A percentile compares a stretch with the other conserved stretches of the same genome.
phyloP scores from a whole-genome alignment of 1,140 invertebrate species.

The Drosophila tristis region DNA sequence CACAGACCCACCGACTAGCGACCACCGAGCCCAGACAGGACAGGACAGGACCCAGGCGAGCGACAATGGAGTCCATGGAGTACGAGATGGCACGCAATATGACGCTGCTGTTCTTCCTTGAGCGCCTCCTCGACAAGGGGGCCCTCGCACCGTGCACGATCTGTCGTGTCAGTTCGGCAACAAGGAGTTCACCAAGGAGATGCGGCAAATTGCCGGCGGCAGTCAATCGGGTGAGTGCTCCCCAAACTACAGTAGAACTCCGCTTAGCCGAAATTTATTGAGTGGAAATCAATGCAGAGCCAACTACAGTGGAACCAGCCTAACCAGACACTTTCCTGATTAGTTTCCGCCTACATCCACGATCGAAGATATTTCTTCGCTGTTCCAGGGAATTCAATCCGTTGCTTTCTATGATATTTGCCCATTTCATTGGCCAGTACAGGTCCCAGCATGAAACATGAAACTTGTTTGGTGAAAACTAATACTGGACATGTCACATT shows the following conservation, averaged over 20 bases:
- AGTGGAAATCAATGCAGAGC: too few species aligned
- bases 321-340: too few species aligned
- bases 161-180: slow-evolving; percentile 98
- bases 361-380: too few species aligned
- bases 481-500: slow-evolving; percentile 31
- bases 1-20: slow-evolving; percentile 12
- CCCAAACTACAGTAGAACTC: too few species aligned
- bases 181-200: slow-evolving; percentile 97
- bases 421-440: too few species aligned
- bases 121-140: slow-evolving; percentile 96
- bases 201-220: slow-evolving; percentile 96
- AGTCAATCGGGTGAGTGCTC: slow-evolving; percentile 90
- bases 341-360: too few species aligned
- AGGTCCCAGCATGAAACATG: slow-evolving; percentile 28
- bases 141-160: slow-evolving; percentile 96
- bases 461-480: slow-evolving; percentile 55
- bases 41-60: slow-evolving; percentile 1
- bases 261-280: too few species aligned
- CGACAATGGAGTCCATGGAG: slow-evolving; percentile 94
- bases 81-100: slow-evolving; percentile 97
- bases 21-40: slow-evolving; percentile 8
- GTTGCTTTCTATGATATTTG: too few species aligned
- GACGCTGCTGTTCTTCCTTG: slow-evolving; percentile 97
- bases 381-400: too few species aligned
- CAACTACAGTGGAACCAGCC: too few species aligned